Evolutionary conservation across 2,888 invertebrate species (phyloP).

Genomic region (Atherix ibis): DNA sequence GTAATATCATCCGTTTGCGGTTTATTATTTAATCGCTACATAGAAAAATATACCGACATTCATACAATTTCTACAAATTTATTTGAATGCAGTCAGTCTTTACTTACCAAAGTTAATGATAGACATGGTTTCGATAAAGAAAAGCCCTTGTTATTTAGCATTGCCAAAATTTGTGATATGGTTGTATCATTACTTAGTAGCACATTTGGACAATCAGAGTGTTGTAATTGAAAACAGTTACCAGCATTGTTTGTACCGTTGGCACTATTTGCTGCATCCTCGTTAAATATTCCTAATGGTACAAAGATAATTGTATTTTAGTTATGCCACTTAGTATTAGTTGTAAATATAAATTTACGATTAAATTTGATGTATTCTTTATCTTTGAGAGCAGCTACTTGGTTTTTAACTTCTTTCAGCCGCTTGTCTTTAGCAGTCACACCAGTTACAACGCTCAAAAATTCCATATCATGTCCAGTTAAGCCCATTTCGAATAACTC

Average conservation of each 20-base stretch:
- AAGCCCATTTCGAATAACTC: slow-evolving; percentile 34
- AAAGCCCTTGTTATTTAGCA: slow-evolving; percentile 36
- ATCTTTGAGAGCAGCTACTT: slow-evolving; percentile 26
- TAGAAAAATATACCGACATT: too few species aligned
- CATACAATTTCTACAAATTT: too few species aligned
- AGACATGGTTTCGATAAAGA: slow-evolving; percentile 38
- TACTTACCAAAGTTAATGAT: slow-evolving; percentile 23
- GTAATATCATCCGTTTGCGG: slow-evolving; percentile 14
- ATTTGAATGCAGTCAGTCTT: too few species aligned
- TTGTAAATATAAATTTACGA: too few species aligned
- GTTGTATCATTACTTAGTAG: slow-evolving; percentile 39
- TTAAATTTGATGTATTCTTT: too few species aligned
- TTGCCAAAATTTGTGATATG: slow-evolving; percentile 41
- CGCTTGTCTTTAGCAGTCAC: slow-evolving; percentile 81
- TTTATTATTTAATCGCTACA: too few species aligned
- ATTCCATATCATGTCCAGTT: slow-evolving; percentile 30
- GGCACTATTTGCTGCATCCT: too few species aligned
- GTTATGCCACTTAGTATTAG: too few species aligned
- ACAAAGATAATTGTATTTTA: too few species aligned
- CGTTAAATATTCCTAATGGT: too few species aligned
- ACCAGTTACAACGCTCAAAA: slow-evolving; percentile 68
- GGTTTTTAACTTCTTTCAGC: slow-evolving; percentile 65
- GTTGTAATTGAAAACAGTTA: slow-evolving; percentile 32
- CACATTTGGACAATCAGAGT: slow-evolving; percentile 33
- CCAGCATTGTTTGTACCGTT: slow-evolving; percentile 12